Conservation (phyloP, 2,888 invertebrate genomes). For the Antitype chi region DNA sequence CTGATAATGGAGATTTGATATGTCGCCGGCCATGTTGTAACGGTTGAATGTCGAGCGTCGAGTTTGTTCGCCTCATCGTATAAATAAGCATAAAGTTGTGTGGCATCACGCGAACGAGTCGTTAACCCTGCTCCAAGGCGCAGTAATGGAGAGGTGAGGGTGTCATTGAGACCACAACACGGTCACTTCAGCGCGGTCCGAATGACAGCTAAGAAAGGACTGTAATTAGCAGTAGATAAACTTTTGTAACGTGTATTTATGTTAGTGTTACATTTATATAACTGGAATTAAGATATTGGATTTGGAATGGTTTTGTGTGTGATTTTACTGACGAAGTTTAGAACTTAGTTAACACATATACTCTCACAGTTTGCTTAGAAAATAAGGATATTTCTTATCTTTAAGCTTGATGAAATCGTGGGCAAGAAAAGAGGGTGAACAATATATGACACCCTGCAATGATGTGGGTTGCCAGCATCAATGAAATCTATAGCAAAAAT, state of each 20-base stretch:
- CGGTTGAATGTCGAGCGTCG: conserved; percentile 81
- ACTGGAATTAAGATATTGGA: conserved; percentile 8
- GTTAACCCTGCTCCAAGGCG: conserved; percentile 85
- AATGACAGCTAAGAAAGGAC: conserved; percentile 79
- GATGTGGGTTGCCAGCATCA: not conserved
- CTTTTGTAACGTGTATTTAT: conserved; percentile 57
- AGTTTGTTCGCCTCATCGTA: conserved; percentile 85
- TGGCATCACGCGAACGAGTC: conserved; percentile 87
- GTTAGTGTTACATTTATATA: conserved; percentile 41
- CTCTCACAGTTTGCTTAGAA: not conserved
- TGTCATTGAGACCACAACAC: conserved; percentile 84
- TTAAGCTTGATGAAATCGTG: not conserved
- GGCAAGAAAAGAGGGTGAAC: not conserved
- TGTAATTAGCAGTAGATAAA: conserved; percentile 79
- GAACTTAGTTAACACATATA: not conserved
- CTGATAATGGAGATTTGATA: conserved; percentile 88
- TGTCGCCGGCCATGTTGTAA: conserved; percentile 82
- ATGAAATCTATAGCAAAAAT: not conserved
- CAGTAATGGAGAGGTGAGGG: conserved; percentile 86
- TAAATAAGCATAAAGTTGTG: conserved; percentile 88
- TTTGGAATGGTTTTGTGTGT: not conserved
- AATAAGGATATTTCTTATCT: not conserved
- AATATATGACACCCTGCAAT: not conserved
- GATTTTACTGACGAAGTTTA: not conserved
- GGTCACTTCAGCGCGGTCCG: conserved; percentile 76